These are phyloP conservation scores for Oreochromis spilurus DNA, from an alignment of 2,113 vertebrate species.

Conservation along the genomic window DNA sequence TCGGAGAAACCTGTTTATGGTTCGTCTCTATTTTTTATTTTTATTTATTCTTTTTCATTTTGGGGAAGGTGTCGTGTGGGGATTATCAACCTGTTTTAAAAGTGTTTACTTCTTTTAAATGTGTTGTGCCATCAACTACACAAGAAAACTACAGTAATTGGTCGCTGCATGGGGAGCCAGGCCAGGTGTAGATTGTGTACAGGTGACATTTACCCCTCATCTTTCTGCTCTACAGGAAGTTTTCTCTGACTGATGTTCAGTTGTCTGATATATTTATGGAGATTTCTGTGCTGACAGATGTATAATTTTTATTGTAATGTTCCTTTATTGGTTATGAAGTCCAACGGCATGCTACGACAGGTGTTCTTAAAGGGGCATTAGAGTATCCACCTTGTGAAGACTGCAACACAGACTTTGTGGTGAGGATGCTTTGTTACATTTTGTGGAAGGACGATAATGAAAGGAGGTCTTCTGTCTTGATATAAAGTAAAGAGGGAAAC, in stretches of 20 bases:
- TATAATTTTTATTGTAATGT: conserved; percentile 62
- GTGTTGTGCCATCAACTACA: conserved; percentile 55
- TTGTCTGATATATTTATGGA: conserved; percentile 71
- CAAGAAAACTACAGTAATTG: conserved; percentile 28
- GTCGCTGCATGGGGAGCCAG: not conserved
- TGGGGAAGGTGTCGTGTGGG: not conserved
- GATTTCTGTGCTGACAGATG: conserved; percentile 71
- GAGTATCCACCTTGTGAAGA: conserved; percentile 29
- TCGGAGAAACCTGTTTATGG: not conserved
- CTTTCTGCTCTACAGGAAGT: conserved; percentile 70
- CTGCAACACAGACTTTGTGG: conserved; percentile 5
- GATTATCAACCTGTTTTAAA: conserved; percentile 8
- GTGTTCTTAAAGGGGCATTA: conserved; percentile 59
- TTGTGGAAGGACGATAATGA: not conserved
- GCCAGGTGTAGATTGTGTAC: conserved; percentile 47
- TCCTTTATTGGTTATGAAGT: conserved; percentile 57
- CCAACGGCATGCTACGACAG: conserved; percentile 45
- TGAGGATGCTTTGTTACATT: not conserved
- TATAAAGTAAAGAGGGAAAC: conserved; percentile 21
- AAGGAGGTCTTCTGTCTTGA: not conserved
- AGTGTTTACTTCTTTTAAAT: conserved; percentile 51
- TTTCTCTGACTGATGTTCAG: conserved; percentile 75
- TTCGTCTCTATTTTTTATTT: conserved; percentile 5
- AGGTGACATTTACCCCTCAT: conserved; percentile 44
- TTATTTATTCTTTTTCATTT: conserved; percentile 52